Conservation (phyloP, 2,797 vertebrate genomes). For the Diglossa cyanea region DNA sequence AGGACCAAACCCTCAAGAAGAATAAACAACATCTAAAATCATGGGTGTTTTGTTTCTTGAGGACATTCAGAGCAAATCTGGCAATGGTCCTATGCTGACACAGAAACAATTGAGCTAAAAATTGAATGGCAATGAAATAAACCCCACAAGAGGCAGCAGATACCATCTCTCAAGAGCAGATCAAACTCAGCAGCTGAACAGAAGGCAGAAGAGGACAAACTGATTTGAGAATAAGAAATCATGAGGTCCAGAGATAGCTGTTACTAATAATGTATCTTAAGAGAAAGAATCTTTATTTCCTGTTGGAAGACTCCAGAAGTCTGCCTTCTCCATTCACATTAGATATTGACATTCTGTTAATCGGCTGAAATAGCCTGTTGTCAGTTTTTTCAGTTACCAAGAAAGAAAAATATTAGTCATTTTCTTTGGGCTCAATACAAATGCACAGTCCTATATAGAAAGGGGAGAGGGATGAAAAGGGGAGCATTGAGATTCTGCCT, state of each 20-base stretch:
- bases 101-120: not conserved
- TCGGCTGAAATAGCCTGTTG: not conserved
- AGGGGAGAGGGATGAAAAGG: not conserved
- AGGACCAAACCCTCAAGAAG: not conserved
- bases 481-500: not conserved
- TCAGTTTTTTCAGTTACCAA: not conserved
- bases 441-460: not conserved
- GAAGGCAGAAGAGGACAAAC: not conserved
- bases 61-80: not conserved
- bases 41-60: not conserved
- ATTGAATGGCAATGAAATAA: not conserved
- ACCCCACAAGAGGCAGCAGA: not conserved
- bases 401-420: not conserved
- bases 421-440: not conserved
- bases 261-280: not conserved
- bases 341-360: not conserved
- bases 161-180: not conserved
- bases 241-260: not conserved
- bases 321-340: not conserved
- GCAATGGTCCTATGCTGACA: not conserved
- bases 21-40: not conserved
- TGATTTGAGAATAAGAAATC: not conserved
- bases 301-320: not conserved
- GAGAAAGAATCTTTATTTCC: not conserved
- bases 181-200: slow-evolving; percentile 9